These are phyloP conservation scores for Lottia gigantea DNA, from an alignment of 2,888 invertebrate genomes.

Conservation along the genomic window DNA sequence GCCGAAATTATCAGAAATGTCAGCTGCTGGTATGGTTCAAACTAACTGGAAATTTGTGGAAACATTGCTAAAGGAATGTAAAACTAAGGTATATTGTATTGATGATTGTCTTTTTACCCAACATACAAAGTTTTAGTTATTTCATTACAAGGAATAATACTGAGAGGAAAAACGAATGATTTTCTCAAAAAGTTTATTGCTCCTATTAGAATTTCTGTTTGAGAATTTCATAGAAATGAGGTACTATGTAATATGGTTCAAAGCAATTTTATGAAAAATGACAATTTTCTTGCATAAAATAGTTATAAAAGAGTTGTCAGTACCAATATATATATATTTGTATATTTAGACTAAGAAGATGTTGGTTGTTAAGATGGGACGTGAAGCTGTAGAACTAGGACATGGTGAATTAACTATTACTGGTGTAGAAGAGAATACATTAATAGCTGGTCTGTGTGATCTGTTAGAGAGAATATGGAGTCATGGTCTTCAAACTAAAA, in stretches of 20 bases:
- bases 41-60: constrained; percentile 99
- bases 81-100: constrained; percentile 65
- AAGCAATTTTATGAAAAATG: not conserved
- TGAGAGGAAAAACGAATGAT: no score
- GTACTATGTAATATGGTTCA: no score
- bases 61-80: constrained; percentile 87
- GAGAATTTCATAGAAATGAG: no score
- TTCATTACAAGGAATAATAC: no score
- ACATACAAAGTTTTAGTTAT: no score
- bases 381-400: constrained; percentile 92
- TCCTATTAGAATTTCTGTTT: no score
- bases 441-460: constrained; percentile 98
- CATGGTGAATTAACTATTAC: constrained; percentile 77
- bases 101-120: constrained; percentile 7
- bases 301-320: no score
- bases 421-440: constrained; percentile 92
- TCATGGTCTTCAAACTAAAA: constrained; percentile 93
- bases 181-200: no score
- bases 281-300: no score
- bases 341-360: constrained; percentile 90
- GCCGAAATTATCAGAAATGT: constrained; percentile 66
- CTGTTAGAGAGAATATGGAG: constrained; percentile 97
- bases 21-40: constrained; percentile 90
- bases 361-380: constrained; percentile 98
- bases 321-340: constrained; percentile 8